Base-by-base conservation (phyloP, 1,140 invertebrate species). In the Heliconius congener region DNA sequence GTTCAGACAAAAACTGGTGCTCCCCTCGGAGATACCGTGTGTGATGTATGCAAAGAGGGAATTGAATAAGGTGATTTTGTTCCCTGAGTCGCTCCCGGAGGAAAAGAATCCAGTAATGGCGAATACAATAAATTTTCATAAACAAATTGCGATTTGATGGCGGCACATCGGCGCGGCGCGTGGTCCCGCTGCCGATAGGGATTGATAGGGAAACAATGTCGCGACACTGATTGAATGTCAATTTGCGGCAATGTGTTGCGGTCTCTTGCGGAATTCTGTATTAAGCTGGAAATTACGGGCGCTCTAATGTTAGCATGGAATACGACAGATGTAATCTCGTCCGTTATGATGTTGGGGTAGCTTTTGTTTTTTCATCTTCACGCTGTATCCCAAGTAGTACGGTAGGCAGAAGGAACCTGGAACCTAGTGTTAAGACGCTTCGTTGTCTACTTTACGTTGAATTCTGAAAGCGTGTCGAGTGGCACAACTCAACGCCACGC, bases 51-150 rank as follows among this genome's bases (percentile, higher is more conserved):
- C 92, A 94, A 94, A 94, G 91, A 94, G 89, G 92, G 91, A 94
- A 94, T 94, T 93, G 93, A 94, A 94, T 94, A 94, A 94, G 91
- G 92, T 93, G 92, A 94, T 94, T 93, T 93, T 86, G 91, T 92
- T 92, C 88, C 90, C 86, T 86, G 90, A 88, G 90, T 90, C 91
- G 91, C 92, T 93, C 92, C 90, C 92, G 89, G 82, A 91, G 92
- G 91, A 93, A 92, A 93, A 93, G 90, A 94, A 94, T 92, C 87
- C 88, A 89, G 92, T 94, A 93, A 94, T 94, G 91, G 93, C 90
- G 88, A 94, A 94, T 94, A 93, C 93, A 94, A 94, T 94, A 94
- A 94, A 94, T 94, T 94, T 94, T 94, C 93, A 94, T 94, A 94
- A 94, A 94, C 93, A 94, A 94, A 94, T 94, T 93, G 93, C 91